Percentiles rank a stretch among this genome's conserved stretches.
These are phyloP conservation scores for Agrochola litura DNA, from an alignment of 2,888 invertebrate species.

Conservation along the genomic window DNA sequence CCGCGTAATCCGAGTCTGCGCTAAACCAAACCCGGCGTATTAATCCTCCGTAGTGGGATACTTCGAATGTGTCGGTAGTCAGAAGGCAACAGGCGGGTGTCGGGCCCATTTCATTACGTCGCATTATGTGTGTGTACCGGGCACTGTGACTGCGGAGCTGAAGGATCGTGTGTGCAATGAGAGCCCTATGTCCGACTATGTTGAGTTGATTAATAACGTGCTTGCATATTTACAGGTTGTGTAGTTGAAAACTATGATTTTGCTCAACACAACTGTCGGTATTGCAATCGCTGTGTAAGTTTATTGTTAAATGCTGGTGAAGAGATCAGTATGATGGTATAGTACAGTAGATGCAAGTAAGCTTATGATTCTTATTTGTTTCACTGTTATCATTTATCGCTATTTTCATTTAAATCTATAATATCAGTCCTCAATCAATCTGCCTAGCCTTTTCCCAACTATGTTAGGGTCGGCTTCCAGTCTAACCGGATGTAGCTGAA, in stretches of 20 bases:
- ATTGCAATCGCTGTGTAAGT: not conserved
- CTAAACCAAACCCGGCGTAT: conserved; percentile 71
- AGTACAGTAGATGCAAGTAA: not conserved
- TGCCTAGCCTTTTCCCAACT: too few species aligned
- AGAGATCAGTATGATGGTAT: too few species aligned
- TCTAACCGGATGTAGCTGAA: too few species aligned
- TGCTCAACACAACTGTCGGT: not conserved
- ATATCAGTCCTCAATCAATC: not conserved
- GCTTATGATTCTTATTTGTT: not conserved
- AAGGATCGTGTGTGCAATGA: conserved; percentile 23
- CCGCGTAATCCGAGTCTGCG: conserved; percentile 73
- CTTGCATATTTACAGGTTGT: not conserved
- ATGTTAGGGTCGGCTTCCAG: too few species aligned
- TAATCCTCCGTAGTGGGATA: conserved; percentile 69
- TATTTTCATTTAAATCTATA: not conserved
- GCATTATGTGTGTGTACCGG: conserved; percentile 52
- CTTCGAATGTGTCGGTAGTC: conserved; percentile 55
- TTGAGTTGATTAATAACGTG: conserved; percentile 25
- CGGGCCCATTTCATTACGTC: conserved; percentile 58
- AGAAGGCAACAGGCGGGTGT: conserved; percentile 65
- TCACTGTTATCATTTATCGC: not conserved
- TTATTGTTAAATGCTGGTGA: not conserved
- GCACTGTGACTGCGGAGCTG: conserved; percentile 14
- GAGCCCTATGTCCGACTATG: conserved; percentile 19
- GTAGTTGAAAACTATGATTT: conserved; percentile 1